phyloP scores from a whole-genome alignment of 2,797 vertebrate genomes.

The Aphelocoma californica region DNA sequence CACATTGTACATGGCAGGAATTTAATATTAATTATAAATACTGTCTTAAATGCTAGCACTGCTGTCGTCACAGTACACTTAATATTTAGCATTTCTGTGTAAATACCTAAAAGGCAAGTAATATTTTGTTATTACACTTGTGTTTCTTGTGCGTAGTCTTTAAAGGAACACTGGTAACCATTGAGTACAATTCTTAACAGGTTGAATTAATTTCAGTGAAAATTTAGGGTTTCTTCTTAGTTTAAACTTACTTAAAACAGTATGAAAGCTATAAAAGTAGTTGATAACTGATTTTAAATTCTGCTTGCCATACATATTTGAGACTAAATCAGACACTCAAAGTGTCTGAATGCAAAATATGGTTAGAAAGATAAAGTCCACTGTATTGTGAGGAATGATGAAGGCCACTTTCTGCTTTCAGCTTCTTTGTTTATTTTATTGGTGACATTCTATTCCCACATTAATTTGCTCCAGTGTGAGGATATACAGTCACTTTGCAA shows the following conservation, averaged over 20 bases:
- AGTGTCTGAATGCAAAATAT: background rate
- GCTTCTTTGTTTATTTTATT: background rate
- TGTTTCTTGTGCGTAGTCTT: background rate
- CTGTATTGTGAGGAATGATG: background rate
- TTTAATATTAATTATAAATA: conserved; percentile 24
- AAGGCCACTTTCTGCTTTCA: background rate
- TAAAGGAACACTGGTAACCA: background rate
- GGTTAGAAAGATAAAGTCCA: background rate
- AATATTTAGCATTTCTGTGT: background rate
- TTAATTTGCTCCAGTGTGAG: background rate
- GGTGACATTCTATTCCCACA: background rate
- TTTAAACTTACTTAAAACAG: background rate
- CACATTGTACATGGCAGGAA: background rate
- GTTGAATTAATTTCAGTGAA: background rate
- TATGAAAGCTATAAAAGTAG: background rate
- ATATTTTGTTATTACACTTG: background rate
- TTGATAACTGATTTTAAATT: background rate
- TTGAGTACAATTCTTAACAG: background rate
- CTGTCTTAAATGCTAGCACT: background rate
- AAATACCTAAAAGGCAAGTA: background rate
- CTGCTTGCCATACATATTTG: background rate
- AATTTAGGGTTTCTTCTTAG: background rate
- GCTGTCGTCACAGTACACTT: background rate
- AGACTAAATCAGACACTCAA: background rate
- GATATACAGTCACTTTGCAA: background rate